Base-by-base conservation (phyloP, 2,113 vertebrate species). In the Platysternon megacephalum region DNA sequence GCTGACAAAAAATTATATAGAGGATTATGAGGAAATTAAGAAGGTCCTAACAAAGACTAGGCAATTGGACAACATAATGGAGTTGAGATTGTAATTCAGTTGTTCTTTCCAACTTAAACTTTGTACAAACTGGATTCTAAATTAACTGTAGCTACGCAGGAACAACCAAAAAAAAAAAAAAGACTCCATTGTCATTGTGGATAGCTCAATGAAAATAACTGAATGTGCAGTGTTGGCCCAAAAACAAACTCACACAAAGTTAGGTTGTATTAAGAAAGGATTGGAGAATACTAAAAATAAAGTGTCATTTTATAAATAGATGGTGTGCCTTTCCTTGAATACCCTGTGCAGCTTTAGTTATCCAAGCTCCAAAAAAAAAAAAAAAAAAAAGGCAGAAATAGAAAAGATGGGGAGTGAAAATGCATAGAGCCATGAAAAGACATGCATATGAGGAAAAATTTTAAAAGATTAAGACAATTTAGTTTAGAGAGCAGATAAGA, bases 11-110 rank as follows among this genome's bases (percentile, higher is more conserved):
- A 83, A 39, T 72, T 68, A n/a, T 32, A 84, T 8, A 3, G 52
- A 86, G 52, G 14, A 93, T 48, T 29, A 58, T 79, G 94, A 89
- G 72, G 85, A 97, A 92, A 80, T 19, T 39, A 29, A 86, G 78
- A 93, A 55, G 72, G 35, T 44, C 7, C 55, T 84, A 72, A 86
- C 44, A 89, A 86, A 89, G 49, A 87, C 19, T 32, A 52, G 68
- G 11, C n/a, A 79, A 84, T 65, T 76, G 85, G 87, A 87, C 51
- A 16, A 17, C 11, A 48, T 39, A 51, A 11, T 56, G 9, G 76
- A 90, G 24, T 21, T 79, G 21, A 2, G 4, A 48, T 29, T 76
- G 61, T 58, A 44, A 10, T 19, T 80, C 44, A 28, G 58, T 44
- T 26, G 5, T 55, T 85, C 84, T 84, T 76, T 68, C 79, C 8